Conservation (phyloP, 2,888 invertebrate genomes). For the Antheraea assamensis region DNA sequence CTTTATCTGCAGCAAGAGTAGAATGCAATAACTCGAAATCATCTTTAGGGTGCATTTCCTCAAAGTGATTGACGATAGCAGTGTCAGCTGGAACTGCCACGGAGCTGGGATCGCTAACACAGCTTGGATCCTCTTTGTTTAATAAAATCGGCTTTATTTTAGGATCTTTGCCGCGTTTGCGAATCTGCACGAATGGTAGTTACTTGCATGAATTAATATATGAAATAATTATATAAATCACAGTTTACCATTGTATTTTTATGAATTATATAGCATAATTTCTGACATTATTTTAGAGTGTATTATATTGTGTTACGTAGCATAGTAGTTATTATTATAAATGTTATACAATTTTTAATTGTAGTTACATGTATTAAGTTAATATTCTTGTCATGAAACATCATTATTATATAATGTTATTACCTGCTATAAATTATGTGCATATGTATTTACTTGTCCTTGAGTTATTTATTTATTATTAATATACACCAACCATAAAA, state of each 20-base stretch:
- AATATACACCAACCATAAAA: background rate
- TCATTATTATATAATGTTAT: background rate
- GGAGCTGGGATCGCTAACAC: constrained; percentile 77
- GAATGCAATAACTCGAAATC: constrained; percentile 82
- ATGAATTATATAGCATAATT: background rate
- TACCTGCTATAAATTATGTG: background rate
- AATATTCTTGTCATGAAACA: background rate
- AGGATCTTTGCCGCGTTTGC: constrained; percentile 86
- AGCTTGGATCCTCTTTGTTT: constrained; percentile 87
- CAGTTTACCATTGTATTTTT: background rate
- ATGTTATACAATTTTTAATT: background rate
- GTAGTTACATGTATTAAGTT: background rate
- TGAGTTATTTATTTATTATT: background rate
- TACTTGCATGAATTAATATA: background rate
- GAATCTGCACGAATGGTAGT: constrained; percentile 69
- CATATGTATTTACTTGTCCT: background rate
- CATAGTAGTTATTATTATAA: background rate
- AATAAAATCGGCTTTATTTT: constrained; percentile 89
- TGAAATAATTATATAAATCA: background rate
- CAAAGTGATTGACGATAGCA: constrained; percentile 86
- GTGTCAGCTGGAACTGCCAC: constrained; percentile 63
- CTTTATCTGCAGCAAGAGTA: constrained; percentile 68
- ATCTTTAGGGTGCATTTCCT: constrained; percentile 91
- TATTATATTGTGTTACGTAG: background rate
- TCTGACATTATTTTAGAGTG: background rate